Base-by-base conservation (phyloP, 92 coral and sea anemone species). In the Diadumene lineata region DNA sequence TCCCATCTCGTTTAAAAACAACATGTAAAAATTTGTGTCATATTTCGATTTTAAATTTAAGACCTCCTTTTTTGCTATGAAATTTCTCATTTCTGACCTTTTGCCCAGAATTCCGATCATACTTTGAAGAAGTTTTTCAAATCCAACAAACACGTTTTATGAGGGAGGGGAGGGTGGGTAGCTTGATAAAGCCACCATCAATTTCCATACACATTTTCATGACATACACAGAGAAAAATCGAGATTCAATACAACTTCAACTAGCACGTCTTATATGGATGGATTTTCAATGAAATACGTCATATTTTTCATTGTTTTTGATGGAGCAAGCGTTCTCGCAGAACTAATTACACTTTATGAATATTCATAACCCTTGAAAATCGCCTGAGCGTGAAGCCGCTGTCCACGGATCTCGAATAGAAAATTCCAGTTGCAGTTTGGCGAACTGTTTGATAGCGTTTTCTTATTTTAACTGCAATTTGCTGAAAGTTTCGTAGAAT, bases 381-480 rank as follows among this genome's bases (percentile, higher is more conserved):
- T 51, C 72, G 70, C 64, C 78, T 74, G 75, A 78, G 88, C 79
- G 88, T 75, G 78, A 84, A 84, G 88, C 88, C 88, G 88, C 88
- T 84, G 88, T 27, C 44, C 84, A 82, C 27, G 46, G 29, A 51
- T 50, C 77, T 72, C 65, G 55, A 72, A 23, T 27, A 31, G 77
- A 72, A 72, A 72, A 72, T 72, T 72, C 77, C 77, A 72, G 77
- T 72, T 44, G 56, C 61, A 27, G 8, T 50, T 61, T 38, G 0
- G 61, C 4, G 3, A 43, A 24, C 46, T 32, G 51, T 17, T 9
- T 55, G 48, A 38, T 70, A 50, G 48, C 66, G 44, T 32, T 60
- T 66, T 72, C 31, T 72, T 22, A 29, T 56, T 32, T 72, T 26
- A 7, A 18, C 15, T 32, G 50, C 28, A 72, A n/a, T 29, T 16